Evolutionary conservation across 2,888 invertebrate species (phyloP).

Genomic region (Caenorhabditis japonica): DNA sequence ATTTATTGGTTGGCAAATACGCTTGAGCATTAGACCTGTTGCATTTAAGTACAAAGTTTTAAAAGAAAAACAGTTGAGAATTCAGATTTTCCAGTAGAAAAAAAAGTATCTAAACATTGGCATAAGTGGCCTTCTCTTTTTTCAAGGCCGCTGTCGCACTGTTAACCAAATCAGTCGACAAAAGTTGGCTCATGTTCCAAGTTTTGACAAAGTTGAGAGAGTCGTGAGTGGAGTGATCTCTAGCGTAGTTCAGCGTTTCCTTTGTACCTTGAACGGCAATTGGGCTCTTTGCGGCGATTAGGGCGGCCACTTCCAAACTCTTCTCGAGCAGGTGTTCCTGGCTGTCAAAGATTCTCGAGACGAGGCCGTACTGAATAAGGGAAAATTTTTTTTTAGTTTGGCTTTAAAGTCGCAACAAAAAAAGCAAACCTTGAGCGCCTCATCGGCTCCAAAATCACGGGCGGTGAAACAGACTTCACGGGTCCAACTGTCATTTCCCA

Average conservation of each 20-base stretch:
- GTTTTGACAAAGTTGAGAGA: conserved; percentile 90
- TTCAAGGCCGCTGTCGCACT: conserved; percentile 83
- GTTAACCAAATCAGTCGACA: conserved; percentile 88
- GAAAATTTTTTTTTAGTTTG: not conserved
- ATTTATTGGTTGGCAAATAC: too few species aligned
- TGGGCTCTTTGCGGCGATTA: conserved; percentile 90
- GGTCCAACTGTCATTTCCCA: conserved; percentile 89
- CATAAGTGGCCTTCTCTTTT: conserved; percentile 62
- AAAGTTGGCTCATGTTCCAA: conserved; percentile 88
- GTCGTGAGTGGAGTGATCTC: conserved; percentile 89
- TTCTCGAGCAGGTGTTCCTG: conserved; percentile 42
- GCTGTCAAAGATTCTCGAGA: conserved; percentile 49
- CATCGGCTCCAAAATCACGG: conserved; percentile 84
- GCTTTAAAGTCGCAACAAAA: not conserved
- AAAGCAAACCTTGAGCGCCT: conserved; percentile 58
- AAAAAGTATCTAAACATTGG: conserved; percentile 56
- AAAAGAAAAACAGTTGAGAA: too few species aligned
- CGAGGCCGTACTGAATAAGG: conserved; percentile 28
- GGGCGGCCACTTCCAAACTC: conserved; percentile 82
- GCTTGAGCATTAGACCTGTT: too few species aligned
- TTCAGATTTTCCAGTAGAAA: too few species aligned
- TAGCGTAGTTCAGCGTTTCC: conserved; percentile 84
- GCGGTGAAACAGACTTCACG: conserved; percentile 91
- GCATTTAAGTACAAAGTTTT: too few species aligned
- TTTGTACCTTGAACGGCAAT: conserved; percentile 94